phyloP scores from a whole-genome alignment of 2,888 invertebrate genomes.

The Volucella bombylans region DNA sequence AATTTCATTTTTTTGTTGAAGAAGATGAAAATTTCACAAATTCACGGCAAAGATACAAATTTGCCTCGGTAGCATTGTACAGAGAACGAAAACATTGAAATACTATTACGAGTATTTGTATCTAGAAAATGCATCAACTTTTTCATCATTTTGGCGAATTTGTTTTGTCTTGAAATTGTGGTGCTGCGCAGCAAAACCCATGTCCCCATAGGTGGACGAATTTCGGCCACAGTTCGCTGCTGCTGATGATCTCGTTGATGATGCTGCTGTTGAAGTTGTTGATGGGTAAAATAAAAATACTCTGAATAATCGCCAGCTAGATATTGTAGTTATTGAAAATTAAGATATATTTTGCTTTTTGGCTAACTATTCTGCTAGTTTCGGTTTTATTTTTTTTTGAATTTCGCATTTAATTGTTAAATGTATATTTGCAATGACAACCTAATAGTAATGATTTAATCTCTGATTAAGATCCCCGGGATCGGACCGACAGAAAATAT shows the following conservation, averaged over 20 bases:
- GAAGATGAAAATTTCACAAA: constrained; percentile 38
- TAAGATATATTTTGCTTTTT: background rate
- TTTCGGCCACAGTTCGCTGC: constrained; percentile 38
- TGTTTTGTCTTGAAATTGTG: constrained; percentile 2
- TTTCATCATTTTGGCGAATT: constrained; percentile 27
- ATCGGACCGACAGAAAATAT: constrained; percentile 4
- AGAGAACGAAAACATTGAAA: constrained; percentile 8
- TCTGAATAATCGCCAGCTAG: constrained; percentile 36
- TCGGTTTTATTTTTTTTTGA: background rate
- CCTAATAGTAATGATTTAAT: constrained; percentile 30
- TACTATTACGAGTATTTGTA: background rate
- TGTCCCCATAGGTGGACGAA: constrained; percentile 34
- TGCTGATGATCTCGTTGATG: constrained; percentile 14
- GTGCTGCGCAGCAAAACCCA: constrained; percentile 9
- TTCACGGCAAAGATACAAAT: constrained; percentile 36
- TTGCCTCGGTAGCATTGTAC: background rate
- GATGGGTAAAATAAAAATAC: constrained; percentile 30
- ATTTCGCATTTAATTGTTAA: constrained; percentile 1
- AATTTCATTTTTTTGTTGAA: constrained; percentile 11
- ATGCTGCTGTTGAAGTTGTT: constrained; percentile 14
- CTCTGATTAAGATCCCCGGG: constrained; percentile 58
- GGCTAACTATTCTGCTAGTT: too few species aligned
- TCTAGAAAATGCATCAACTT: constrained; percentile 37
- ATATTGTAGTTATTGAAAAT: constrained; percentile 15
- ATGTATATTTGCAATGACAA: background rate